Conservation (phyloP, 64 coral and sea anemone species). For the Stichodactyla helianthus region DNA sequence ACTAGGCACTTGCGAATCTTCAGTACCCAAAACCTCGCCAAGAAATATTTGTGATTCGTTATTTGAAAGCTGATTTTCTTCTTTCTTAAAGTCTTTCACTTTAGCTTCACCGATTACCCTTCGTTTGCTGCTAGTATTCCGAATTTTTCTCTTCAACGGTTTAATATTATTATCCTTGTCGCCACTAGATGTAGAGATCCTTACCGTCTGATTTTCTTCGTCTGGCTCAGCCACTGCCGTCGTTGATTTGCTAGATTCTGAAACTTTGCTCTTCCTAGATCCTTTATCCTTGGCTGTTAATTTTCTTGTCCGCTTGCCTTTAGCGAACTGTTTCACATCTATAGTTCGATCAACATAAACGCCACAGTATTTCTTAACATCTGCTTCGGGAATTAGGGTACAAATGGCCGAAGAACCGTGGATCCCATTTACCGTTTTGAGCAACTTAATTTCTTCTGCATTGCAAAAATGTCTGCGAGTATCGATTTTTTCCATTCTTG, state of each 20-base stretch:
- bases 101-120: slow-evolving; percentile 7
- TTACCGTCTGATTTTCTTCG: neutral
- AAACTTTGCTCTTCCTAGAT: neutral
- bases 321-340: slow-evolving; percentile 12
- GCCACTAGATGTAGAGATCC: neutral
- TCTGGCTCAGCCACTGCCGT: neutral
- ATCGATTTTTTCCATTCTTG: slow-evolving; percentile 93
- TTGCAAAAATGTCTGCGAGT: slow-evolving; percentile 92
- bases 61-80: neutral
- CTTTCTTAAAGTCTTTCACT: neutral
- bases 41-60: slow-evolving; percentile 11
- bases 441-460: slow-evolving; percentile 85
- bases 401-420: slow-evolving; percentile 93
- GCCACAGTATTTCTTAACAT: slow-evolving; percentile 80
- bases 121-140: neutral
- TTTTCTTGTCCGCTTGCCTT: neutral
- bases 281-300: neutral
- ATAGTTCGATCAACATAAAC: slow-evolving; percentile 64
- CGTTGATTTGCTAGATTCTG: slow-evolving; percentile 26
- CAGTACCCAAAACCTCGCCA: neutral
- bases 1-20: neutral
- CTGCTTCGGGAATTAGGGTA: slow-evolving; percentile 78
- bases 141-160: neutral
- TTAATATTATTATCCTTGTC: neutral
- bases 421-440: slow-evolving; percentile 89